phyloP scores from a whole-genome alignment of 2,113 vertebrate species.

The Saccopteryx bilineata region DNA sequence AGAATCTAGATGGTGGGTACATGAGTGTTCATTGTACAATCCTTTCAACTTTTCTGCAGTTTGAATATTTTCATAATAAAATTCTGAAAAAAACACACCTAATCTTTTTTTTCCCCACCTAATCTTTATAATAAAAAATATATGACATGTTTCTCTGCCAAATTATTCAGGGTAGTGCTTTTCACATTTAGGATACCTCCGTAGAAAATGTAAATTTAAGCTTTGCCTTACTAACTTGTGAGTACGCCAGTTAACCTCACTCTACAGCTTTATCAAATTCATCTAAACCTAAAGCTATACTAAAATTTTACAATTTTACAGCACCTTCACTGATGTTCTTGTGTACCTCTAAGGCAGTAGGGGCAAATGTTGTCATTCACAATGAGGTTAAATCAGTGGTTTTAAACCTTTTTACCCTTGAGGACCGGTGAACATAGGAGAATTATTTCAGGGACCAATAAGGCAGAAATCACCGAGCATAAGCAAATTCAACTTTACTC shows the following conservation, averaged over 20 bases:
- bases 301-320: constrained; percentile 17
- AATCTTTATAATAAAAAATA: constrained; percentile 43
- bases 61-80: constrained; percentile 51
- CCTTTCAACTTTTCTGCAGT: constrained; percentile 43
- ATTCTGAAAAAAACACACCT: constrained; percentile 4
- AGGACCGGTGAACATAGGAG: too few species aligned
- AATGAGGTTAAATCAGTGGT: constrained; percentile 6
- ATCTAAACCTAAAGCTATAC: constrained; percentile 35
- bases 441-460: too few species aligned
- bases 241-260: not conserved
- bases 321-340: not conserved
- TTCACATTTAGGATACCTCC: constrained; percentile 10
- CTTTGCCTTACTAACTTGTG: constrained; percentile 29
- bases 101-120: not conserved
- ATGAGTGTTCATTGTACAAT: not conserved
- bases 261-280: constrained; percentile 56
- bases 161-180: not conserved
- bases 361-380: not conserved
- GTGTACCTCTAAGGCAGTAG: not conserved
- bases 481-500: too few species aligned
- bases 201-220: constrained; percentile 28
- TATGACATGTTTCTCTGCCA: not conserved
- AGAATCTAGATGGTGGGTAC: not conserved
- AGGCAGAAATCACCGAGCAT: too few species aligned
- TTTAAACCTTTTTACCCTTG: too few species aligned